Percentiles rank a stretch among this genome's conserved stretches.
These are phyloP conservation scores for Danio choprae DNA, from an alignment of 2,797 vertebrate species.

Conservation along the genomic window DNA sequence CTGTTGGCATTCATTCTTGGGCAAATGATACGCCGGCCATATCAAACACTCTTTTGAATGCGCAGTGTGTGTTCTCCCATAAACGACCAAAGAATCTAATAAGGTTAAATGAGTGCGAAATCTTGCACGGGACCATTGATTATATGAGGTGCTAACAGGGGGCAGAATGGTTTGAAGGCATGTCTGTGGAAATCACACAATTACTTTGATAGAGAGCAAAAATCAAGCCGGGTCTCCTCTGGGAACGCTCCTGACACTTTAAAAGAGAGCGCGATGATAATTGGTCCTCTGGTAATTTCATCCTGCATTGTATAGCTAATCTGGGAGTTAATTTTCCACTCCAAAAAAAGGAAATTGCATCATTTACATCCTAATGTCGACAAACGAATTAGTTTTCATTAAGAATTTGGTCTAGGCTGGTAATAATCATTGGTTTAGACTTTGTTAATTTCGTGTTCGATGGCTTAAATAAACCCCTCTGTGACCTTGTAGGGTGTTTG, in stretches of 20 bases:
- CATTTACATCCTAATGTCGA: conserved; percentile 98
- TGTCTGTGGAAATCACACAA: conserved; percentile 79
- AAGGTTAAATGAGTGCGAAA: conserved; percentile 73
- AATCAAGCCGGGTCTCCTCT: conserved; percentile 72
- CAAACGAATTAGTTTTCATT: conserved; percentile 99
- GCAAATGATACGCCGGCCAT: conserved; percentile 33
- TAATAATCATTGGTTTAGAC: conserved; percentile 89
- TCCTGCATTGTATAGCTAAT: conserved; percentile 85
- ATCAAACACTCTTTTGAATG: conserved; percentile 42
- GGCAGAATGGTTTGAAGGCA: conserved; percentile 81
- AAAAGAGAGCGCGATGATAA: conserved; percentile 81
- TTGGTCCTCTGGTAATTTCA: conserved; percentile 84
- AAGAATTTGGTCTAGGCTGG: conserved; percentile 95
- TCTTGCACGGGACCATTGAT: conserved; percentile 71
- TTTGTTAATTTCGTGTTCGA: conserved; percentile 97
- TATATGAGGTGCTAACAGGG: conserved; percentile 79
- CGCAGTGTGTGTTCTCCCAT: conserved; percentile 69
- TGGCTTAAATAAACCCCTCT: conserved; percentile 91
- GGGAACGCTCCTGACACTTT: conserved; percentile 81
- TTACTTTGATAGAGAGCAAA: conserved; percentile 80
- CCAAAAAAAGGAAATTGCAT: conserved; percentile 88
- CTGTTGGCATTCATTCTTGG: conserved; percentile 21
- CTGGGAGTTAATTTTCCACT: conserved; percentile 94
- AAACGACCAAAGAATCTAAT: conserved; percentile 49
- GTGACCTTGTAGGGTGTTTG: conserved; percentile 88